phyloP scores from a whole-genome alignment of 2,888 invertebrate genomes.

The Mylabris sibirica region DNA sequence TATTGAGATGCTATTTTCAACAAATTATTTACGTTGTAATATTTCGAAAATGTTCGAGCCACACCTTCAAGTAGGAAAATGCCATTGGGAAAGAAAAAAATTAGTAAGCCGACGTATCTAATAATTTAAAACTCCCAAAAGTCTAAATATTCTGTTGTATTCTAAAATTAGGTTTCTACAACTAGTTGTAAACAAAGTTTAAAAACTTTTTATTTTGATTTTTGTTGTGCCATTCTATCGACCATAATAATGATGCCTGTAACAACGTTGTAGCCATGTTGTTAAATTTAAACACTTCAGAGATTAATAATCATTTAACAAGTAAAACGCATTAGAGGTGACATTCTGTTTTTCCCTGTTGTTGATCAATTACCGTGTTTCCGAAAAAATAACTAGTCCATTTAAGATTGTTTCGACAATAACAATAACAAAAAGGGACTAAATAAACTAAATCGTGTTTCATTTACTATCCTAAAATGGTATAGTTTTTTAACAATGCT shows the following conservation, averaged over 20 bases:
- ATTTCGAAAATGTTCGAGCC: too few relatives aligned
- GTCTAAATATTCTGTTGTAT: too few relatives aligned
- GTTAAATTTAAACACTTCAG: slow-evolving; percentile 59
- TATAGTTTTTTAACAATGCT: slow-evolving; percentile 2
- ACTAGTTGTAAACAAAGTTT: too few relatives aligned
- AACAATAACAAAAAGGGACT: slow-evolving; percentile 28
- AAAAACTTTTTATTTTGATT: background rate
- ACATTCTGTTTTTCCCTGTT: slow-evolving; percentile 49
- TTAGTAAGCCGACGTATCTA: too few relatives aligned
- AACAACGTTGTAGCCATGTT: slow-evolving; percentile 59
- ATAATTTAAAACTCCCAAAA: too few relatives aligned
- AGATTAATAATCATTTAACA: slow-evolving; percentile 60
- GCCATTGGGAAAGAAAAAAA: too few relatives aligned
- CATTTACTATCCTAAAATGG: slow-evolving; percentile 18
- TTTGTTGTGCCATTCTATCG: background rate
- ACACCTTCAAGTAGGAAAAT: too few relatives aligned
- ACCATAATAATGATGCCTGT: slow-evolving; percentile 52
- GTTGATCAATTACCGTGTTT: background rate
- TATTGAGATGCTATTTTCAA: too few relatives aligned
- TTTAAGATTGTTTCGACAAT: background rate
- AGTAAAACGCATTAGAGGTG: slow-evolving; percentile 59
- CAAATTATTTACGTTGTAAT: too few relatives aligned
- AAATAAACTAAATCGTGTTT: background rate
- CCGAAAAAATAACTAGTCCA: slow-evolving; percentile 7
- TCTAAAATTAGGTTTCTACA: too few relatives aligned